Conservation (phyloP, 2,113 vertebrate species). For the Jacana jacana region DNA sequence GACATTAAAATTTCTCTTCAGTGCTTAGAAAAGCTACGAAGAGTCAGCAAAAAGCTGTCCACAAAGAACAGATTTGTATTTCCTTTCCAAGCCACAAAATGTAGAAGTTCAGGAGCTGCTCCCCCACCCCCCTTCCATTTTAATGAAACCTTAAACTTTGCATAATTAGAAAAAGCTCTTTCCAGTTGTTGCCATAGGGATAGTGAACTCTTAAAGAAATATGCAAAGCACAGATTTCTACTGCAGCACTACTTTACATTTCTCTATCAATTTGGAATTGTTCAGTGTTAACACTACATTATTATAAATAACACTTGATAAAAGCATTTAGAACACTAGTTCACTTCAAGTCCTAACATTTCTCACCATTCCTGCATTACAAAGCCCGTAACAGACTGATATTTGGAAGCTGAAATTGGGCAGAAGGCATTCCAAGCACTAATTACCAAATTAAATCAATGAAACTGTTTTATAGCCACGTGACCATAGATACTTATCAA, state of each 20-base stretch:
- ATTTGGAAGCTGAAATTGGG: not conserved
- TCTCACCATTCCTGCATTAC: not conserved
- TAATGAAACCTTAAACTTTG: conserved; percentile 26
- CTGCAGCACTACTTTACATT: not conserved
- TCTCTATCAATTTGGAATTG: not conserved
- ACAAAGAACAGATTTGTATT: not conserved
- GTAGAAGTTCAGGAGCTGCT: not conserved
- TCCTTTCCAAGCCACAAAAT: conserved; percentile 38
- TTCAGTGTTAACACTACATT: not conserved
- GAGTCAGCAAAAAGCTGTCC: conserved; percentile 9
- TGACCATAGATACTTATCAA: not conserved
- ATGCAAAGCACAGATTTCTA: not conserved
- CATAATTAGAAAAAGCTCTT: conserved; percentile 19
- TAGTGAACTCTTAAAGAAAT: not conserved
- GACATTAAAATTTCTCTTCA: not conserved
- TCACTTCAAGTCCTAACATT: not conserved
- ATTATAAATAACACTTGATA: not conserved
- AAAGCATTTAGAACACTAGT: not conserved
- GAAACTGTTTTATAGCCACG: not conserved
- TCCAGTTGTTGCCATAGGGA: not conserved
- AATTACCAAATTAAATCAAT: not conserved
- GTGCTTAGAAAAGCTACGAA: not conserved
- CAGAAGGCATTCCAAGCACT: not conserved
- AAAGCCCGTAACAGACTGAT: not conserved
- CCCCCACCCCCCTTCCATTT: not conserved